These are phyloP conservation scores for Nesogale talazaci DNA, from an alignment of 2,113 vertebrate species.

Conservation along the genomic window DNA sequence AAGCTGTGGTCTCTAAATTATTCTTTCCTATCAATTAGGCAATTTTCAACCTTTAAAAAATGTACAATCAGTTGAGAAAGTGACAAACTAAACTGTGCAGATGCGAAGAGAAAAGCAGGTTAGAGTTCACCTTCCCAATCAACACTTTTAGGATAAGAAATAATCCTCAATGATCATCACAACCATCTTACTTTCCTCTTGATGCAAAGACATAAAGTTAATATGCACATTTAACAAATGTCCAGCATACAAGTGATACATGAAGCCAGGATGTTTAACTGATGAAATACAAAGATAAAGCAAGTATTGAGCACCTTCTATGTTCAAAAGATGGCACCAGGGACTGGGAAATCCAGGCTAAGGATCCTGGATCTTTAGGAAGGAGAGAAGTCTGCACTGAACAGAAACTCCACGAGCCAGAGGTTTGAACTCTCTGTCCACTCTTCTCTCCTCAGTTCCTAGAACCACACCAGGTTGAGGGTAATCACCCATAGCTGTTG, in stretches of 20 bases:
- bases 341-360: neutral
- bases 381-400: neutral
- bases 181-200: neutral
- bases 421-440: neutral
- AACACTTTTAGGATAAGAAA: neutral
- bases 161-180: neutral
- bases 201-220: neutral
- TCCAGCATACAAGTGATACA: neutral
- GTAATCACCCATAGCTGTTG: neutral
- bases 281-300: neutral
- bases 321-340: neutral
- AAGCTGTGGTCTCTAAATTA: neutral
- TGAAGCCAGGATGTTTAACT: neutral
- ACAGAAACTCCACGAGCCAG: neutral
- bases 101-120: neutral
- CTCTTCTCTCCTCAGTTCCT: neutral
- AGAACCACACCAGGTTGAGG: neutral
- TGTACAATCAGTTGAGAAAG: neutral
- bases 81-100: neutral
- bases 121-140: neutral
- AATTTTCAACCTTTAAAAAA: neutral
- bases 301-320: neutral
- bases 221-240: neutral
- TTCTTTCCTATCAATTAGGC: neutral
- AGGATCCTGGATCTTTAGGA: fast-evolving